Percentiles rank a stretch among this genome's conserved stretches.
Conservation (phyloP, 2,113 vertebrate genomes). For the Eonycteris spelaea region DNA sequence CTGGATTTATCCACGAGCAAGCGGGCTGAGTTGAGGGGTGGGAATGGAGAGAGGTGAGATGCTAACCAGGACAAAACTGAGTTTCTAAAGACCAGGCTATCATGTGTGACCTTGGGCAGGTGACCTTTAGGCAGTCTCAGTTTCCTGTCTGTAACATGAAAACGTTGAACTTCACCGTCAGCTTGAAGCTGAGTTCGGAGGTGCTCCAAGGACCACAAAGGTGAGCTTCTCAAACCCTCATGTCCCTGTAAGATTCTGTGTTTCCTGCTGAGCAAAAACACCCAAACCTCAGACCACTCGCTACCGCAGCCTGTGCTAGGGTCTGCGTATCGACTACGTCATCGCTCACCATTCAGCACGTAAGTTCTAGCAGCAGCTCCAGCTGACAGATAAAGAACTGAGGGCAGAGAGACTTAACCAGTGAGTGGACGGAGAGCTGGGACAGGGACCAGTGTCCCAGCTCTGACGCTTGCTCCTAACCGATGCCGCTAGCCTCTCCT, state of each 20-base stretch:
- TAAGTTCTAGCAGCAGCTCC: background rate
- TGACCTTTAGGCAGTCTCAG: background rate
- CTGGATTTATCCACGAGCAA: background rate
- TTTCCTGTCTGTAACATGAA: background rate
- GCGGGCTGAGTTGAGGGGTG: rapidly evolving
- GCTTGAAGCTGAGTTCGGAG: background rate
- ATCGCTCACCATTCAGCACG: background rate
- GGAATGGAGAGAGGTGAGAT: rapidly evolving
- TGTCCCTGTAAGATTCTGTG: background rate
- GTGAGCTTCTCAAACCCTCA: too few species aligned
- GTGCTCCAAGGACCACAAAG: background rate
- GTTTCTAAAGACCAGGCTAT: background rate
- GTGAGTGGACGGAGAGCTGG: background rate
- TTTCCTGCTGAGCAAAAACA: background rate
- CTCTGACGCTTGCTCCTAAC: background rate
- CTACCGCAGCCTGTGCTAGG: too few species aligned
- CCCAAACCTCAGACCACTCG: background rate
- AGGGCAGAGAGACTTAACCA: background rate
- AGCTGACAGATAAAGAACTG: background rate
- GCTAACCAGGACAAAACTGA: background rate
- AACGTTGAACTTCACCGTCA: background rate
- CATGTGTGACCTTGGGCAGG: background rate
- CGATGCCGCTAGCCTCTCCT: background rate
- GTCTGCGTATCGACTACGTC: rapidly evolving
- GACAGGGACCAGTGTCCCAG: rapidly evolving